A percentile compares a stretch with the other conserved stretches of the same genome.
Evolutionary conservation across 2,113 vertebrate species (phyloP).

Genomic region (Cavia aperea): DNA sequence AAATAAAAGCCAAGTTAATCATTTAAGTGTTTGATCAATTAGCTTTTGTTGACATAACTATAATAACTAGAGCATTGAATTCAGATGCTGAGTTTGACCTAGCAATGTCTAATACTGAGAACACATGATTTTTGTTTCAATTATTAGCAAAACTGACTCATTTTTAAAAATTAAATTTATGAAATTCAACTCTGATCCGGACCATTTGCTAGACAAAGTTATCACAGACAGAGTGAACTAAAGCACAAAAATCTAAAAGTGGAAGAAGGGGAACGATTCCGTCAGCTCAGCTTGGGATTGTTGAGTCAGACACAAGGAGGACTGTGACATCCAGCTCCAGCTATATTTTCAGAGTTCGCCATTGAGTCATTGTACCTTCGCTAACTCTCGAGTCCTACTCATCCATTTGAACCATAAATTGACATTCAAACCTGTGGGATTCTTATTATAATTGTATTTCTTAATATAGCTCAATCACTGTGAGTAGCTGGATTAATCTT

Average conservation of each 20-base stretch:
- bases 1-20: not conserved
- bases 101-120: not conserved
- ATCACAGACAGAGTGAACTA: not conserved
- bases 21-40: not conserved
- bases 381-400: not conserved
- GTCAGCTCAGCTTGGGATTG: not conserved
- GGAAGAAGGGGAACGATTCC: slow-evolving; percentile 27
- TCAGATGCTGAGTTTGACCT: slow-evolving; percentile 16
- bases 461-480: not conserved
- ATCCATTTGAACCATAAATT: not conserved
- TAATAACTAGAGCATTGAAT: slow-evolving; percentile 7
- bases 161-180: slow-evolving; percentile 37
- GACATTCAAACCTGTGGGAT: not conserved
- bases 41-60: not conserved
- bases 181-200: slow-evolving; percentile 36
- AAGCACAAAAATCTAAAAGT: slow-evolving; percentile 39
- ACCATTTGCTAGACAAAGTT: slow-evolving; percentile 33
- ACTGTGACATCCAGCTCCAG: not conserved
- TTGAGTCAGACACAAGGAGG: not conserved
- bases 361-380: not conserved
- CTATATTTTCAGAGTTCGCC: not conserved
- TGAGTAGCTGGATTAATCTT: not conserved
- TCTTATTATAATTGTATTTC: slow-evolving; percentile 9
- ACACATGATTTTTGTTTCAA: not conserved
- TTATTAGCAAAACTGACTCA: slow-evolving; percentile 31